Percentiles rank a stretch among this genome's conserved stretches.
These are phyloP conservation scores for Panurus biarmicus DNA, from an alignment of 2,113 vertebrate species.

Conservation along the genomic window DNA sequence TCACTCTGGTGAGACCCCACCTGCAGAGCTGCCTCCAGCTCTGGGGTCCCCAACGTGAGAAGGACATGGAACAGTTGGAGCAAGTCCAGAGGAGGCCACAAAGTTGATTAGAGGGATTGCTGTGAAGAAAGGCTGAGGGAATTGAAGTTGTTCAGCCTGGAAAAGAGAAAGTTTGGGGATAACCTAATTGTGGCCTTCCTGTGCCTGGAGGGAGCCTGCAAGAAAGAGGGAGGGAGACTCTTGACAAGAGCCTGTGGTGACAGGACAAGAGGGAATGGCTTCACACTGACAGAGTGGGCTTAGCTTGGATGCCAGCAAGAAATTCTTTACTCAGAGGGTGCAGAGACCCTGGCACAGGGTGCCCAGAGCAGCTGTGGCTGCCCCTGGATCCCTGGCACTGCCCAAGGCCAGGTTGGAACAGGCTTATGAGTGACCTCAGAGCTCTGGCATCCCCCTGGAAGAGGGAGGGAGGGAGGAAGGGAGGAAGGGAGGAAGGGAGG, in stretches of 20 bases:
- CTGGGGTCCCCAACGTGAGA: fast-evolving
- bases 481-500: neutral
- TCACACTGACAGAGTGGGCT: neutral
- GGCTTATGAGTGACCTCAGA: neutral
- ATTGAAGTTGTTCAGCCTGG: neutral
- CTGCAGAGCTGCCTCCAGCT: neutral
- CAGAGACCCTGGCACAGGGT: fast-evolving
- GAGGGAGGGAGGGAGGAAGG: no score
- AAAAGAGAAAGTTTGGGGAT: neutral
- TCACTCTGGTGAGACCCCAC: neutral
- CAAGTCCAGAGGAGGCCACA: neutral
- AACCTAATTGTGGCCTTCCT: neutral
- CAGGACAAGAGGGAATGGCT: neutral
- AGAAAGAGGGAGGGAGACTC: no score
- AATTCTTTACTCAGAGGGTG: neutral
- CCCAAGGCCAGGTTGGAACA: fast-evolving
- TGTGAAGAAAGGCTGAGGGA: neutral
- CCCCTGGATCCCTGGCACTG: neutral
- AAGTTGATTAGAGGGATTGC: neutral
- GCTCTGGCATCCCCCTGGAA: neutral
- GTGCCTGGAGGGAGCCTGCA: neutral
- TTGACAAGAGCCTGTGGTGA: neutral
- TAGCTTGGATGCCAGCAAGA: neutral
- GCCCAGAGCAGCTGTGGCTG: neutral
- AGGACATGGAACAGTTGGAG: neutral